These are phyloP conservation scores for Theristicus caerulescens DNA, from an alignment of 2,113 vertebrate genomes.

Conservation along the genomic window DNA sequence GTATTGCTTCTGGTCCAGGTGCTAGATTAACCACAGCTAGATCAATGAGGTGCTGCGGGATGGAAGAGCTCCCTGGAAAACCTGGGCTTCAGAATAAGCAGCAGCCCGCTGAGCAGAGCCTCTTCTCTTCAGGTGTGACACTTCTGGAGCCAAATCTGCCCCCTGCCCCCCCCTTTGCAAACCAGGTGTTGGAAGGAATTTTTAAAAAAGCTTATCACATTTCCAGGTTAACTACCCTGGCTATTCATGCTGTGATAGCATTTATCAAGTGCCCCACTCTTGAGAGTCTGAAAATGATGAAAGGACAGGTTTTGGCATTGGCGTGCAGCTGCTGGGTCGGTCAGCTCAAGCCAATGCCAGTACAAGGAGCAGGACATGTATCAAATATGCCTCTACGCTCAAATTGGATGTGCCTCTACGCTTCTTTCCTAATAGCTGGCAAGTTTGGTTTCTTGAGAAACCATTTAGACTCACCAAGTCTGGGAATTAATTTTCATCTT, in stretches of 20 bases:
- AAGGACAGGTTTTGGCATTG: neutral
- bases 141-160: neutral
- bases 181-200: neutral
- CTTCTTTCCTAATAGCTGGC: neutral
- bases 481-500: neutral
- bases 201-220: neutral
- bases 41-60: neutral
- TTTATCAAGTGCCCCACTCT: neutral
- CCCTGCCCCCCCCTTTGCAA: neutral
- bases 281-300: neutral
- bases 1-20: neutral
- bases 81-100: neutral
- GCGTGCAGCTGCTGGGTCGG: neutral
- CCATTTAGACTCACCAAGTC: neutral
- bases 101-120: neutral
- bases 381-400: neutral
- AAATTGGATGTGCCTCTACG: neutral
- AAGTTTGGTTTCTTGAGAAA: rapidly evolving
- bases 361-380: neutral
- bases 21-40: neutral
- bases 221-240: neutral
- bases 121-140: neutral
- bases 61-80: neutral
- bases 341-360: neutral
- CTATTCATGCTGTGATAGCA: neutral